Conservation (phyloP, 2,797 vertebrate genomes). For the Perodicticus potto region DNA sequence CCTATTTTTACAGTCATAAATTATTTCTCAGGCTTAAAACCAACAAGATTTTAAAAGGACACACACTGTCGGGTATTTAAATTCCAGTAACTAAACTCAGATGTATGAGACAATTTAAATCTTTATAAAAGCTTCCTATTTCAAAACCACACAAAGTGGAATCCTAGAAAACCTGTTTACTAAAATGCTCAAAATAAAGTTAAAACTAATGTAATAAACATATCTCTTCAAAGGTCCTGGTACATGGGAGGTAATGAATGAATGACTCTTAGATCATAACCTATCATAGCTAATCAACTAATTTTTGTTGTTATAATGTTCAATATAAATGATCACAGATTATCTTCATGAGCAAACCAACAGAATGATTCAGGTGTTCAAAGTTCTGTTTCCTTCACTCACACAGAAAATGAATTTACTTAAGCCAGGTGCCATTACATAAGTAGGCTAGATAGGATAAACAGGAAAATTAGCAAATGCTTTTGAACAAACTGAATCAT, state of each 20-base stretch:
- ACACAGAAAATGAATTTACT: conserved; percentile 23
- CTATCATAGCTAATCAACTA: conserved; percentile 29
- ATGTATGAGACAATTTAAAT: conserved; percentile 82
- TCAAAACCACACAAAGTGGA: conserved; percentile 58
- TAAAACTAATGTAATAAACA: conserved; percentile 31
- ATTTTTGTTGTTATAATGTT: conserved; percentile 36
- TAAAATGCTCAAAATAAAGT: conserved; percentile 35
- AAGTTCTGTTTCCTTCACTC: conserved; percentile 41
- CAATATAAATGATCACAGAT: conserved; percentile 1
- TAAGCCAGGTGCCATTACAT: neutral
- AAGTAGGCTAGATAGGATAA: neutral
- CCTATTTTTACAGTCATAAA: conserved; percentile 82
- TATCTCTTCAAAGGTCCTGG: conserved; percentile 39
- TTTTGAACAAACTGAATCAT: conserved; percentile 41
- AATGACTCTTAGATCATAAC: conserved; percentile 22
- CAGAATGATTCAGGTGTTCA: conserved; percentile 7
- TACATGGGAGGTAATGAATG: neutral
- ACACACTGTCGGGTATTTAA: conserved; percentile 76
- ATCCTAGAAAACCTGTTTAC: conserved; percentile 34
- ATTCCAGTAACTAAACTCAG: conserved; percentile 82
- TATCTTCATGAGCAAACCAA: conserved; percentile 36
- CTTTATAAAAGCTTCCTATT: conserved; percentile 77
- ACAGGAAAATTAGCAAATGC: conserved; percentile 35
- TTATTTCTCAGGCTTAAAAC: conserved; percentile 82
- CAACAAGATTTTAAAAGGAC: conserved; percentile 81